These are phyloP conservation scores for Tipula lateralis DNA, from an alignment of 2,888 invertebrate genomes.

Conservation along the genomic window DNA sequence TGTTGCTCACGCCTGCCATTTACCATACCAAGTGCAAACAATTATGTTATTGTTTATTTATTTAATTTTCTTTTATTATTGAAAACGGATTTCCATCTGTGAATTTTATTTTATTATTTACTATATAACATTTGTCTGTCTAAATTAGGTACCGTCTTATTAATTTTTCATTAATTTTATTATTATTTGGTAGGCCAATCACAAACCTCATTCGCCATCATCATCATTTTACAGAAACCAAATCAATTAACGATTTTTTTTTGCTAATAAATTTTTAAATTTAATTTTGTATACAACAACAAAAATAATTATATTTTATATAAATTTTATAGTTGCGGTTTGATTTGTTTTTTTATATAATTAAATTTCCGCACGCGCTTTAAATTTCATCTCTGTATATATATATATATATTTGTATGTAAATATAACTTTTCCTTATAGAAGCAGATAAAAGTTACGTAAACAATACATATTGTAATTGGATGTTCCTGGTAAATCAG, in stretches of 20 bases:
- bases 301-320: neutral
- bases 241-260: neutral
- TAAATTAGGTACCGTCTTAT: neutral
- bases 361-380: slow-evolving; percentile 20
- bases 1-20: neutral
- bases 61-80: neutral
- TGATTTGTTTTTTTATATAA: neutral
- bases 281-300: neutral
- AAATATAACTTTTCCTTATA: too few species aligned
- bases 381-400: neutral
- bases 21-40: neutral
- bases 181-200: neutral
- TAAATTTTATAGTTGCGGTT: neutral
- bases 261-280: neutral
- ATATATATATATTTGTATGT: too few species aligned
- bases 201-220: neutral
- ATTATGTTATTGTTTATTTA: neutral
- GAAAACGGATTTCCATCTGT: slow-evolving; percentile 9
- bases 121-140: neutral
- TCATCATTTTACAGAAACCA: neutral
- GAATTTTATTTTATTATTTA: neutral
- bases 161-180: too few species aligned
- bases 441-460: too few species aligned
- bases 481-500: too few species aligned
- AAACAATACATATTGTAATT: too few species aligned